Evolutionary conservation across 2,113 vertebrate species (phyloP), one percentile per base, ranked within the genome.

Genomic region (Proteles cristata): DNA sequence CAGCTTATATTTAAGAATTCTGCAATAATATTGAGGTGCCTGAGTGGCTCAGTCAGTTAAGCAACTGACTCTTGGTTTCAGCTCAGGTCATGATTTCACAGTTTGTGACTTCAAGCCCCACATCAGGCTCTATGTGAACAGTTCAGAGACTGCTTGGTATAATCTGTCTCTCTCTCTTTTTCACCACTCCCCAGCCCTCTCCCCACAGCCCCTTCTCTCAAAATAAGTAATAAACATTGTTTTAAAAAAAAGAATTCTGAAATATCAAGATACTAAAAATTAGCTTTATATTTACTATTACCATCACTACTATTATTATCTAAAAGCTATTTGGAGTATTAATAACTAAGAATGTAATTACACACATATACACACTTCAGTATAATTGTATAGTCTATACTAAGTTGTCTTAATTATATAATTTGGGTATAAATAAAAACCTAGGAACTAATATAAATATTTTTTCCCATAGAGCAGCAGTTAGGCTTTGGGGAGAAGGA

Each of bases 361-460:
- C 48, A 97, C 43, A 84, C 21, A 93, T 43, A 89, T 2, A 83
- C 65, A 92, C 11, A 11, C 92, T 97, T 82, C 61, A 95, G 39
- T 55, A 96, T 98, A 98, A 98, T 98, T 98, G 98, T 97, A 96
- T 84, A 96, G 53, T 45, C 48, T 39, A 63, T 97, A 95, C 86
- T 97, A 96, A 97, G 97, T 96, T 88, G 28, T 33, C 97, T 98
- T 97, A 98, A 98, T 98, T 98, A 88, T n/a, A 96, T 61, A 50
- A 97, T 88, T 94, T 61, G 3, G 4, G 48, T 98, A 96, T 97
- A 98, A 98, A 98, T 98, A 97, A 98, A 97, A 97, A 93, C 35
- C 31, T 66, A 96, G 68, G 98, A 97, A 98, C 15, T 45, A 83
- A 93, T 97, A 35, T 88, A 93, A 97, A 84, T 95, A 88, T 92